Percentiles rank a stretch among this genome's conserved stretches.
Evolutionary conservation across 2,888 invertebrate genomes (phyloP).

Genomic region (Agonopterix subpropinquella): DNA sequence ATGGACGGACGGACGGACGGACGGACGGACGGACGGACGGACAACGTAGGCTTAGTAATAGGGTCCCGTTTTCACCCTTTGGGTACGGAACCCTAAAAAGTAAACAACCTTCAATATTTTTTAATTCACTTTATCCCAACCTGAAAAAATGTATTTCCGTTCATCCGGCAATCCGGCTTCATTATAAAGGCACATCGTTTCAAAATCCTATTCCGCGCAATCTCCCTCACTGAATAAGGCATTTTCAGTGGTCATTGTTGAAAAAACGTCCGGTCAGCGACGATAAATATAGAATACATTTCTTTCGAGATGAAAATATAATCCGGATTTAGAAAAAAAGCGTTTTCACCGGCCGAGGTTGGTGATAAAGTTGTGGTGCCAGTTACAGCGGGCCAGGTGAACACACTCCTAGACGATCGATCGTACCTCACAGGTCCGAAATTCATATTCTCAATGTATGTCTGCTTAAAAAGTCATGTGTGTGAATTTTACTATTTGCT

Average conservation of each 20-base stretch:
- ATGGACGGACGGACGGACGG: too few species aligned
- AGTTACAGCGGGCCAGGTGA: conserved; percentile 17
- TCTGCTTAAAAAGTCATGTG: too few species aligned
- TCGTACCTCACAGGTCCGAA: too few species aligned
- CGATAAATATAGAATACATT: conserved; percentile 64
- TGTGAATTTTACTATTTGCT: too few species aligned
- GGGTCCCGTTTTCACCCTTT: too few species aligned
- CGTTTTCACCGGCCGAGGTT: conserved; percentile 29
- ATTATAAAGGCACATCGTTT: conserved; percentile 32
- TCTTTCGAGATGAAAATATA: conserved; percentile 53
- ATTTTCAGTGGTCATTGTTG: conserved; percentile 48
- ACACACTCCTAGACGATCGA: too few species aligned
- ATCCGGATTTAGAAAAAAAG: conserved; percentile 52
- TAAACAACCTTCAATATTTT: conserved; percentile 2
- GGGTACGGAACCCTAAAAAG: too few species aligned
- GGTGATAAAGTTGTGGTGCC: conserved; percentile 19
- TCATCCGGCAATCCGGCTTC: conserved; percentile 19
- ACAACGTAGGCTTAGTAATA: too few species aligned
- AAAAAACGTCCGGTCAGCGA: conserved; percentile 59
- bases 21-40: too few species aligned
- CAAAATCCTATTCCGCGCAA: conserved; percentile 31
- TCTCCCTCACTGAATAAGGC: conserved; percentile 38
- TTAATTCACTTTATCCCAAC: conserved; percentile 15
- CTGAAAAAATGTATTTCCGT: conserved; percentile 31
- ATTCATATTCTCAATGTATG: too few species aligned